These are phyloP conservation scores for Drosophila borborema DNA, from an alignment of 2,888 invertebrate species.

Conservation along the genomic window DNA sequence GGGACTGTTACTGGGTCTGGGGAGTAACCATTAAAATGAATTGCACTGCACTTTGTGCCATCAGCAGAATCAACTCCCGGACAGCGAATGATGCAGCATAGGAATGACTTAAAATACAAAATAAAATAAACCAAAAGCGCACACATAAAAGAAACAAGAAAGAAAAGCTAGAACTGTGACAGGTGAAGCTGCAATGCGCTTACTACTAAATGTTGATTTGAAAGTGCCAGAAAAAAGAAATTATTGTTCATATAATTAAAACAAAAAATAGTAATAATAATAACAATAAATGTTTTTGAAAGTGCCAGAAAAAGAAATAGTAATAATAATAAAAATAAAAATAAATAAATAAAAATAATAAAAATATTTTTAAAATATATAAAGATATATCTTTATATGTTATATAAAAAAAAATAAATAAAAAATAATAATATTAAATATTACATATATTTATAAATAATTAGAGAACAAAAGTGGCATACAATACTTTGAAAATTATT, in stretches of 20 bases:
- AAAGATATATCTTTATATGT: too few species aligned
- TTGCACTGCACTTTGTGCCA: conserved; percentile 83
- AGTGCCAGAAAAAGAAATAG: background rate
- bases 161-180: background rate
- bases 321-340: too few species aligned
- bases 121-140: conserved; percentile 69
- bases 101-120: conserved; percentile 80
- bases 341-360: too few species aligned
- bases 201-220: background rate
- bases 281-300: too few species aligned
- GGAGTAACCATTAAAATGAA: conserved; percentile 80
- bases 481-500: background rate
- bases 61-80: conserved; percentile 81
- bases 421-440: background rate
- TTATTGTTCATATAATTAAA: too few species aligned
- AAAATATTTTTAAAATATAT: too few species aligned
- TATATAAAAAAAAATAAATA: background rate
- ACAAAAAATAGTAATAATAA: too few species aligned
- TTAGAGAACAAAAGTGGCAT: background rate
- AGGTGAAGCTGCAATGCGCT: background rate
- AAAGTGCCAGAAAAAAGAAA: background rate
- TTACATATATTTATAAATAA: background rate
- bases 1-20: background rate
- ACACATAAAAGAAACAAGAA: conserved; percentile 43
- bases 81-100: conserved; percentile 77